A percentile compares a stretch with the other conserved stretches of the same genome.
Conservation (phyloP, 2,888 invertebrate genomes). For the Ypsolopha sequella region DNA sequence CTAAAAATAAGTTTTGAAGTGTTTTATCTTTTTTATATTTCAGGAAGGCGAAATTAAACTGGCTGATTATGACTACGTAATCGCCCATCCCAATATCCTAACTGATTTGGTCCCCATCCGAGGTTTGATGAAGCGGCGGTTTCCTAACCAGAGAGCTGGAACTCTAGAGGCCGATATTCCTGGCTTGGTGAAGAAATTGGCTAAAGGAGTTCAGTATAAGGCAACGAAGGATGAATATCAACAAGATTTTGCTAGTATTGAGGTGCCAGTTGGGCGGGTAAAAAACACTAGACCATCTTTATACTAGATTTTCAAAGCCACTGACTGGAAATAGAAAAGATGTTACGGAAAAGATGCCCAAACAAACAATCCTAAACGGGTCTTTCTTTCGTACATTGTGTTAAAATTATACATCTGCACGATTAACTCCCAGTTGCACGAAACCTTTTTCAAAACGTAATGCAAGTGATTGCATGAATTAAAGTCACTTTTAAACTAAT, state of each 20-base stretch:
- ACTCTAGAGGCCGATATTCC: slow-evolving; percentile 76
- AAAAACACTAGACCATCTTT: slow-evolving; percentile 26
- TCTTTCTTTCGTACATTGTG: too few species aligned
- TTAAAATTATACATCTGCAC: too few species aligned
- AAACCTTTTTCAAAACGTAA: too few species aligned
- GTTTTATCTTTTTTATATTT: slow-evolving; percentile 7
- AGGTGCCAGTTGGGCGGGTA: slow-evolving; percentile 79
- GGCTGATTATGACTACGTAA: slow-evolving; percentile 78
- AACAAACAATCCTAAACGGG: too few species aligned
- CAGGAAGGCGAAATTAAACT: slow-evolving; percentile 76
- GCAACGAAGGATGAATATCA: slow-evolving; percentile 77
- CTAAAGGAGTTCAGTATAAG: slow-evolving; percentile 78
- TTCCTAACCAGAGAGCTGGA: slow-evolving; percentile 77
- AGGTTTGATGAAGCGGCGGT: slow-evolving; percentile 82
- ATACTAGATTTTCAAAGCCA: too few species aligned
- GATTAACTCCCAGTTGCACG: too few species aligned
- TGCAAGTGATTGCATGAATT: too few species aligned
- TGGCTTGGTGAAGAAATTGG: slow-evolving; percentile 73
- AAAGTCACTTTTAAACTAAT: too few species aligned
- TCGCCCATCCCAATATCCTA: slow-evolving; percentile 85
- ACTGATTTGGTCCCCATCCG: slow-evolving; percentile 81
- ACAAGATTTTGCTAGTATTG: slow-evolving; percentile 77
- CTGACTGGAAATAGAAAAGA: too few species aligned
- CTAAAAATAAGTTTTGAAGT: too few species aligned
- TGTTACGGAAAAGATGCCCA: too few species aligned